phyloP scores from a whole-genome alignment of 2,113 vertebrate genomes.

The Eulemur macaco region DNA sequence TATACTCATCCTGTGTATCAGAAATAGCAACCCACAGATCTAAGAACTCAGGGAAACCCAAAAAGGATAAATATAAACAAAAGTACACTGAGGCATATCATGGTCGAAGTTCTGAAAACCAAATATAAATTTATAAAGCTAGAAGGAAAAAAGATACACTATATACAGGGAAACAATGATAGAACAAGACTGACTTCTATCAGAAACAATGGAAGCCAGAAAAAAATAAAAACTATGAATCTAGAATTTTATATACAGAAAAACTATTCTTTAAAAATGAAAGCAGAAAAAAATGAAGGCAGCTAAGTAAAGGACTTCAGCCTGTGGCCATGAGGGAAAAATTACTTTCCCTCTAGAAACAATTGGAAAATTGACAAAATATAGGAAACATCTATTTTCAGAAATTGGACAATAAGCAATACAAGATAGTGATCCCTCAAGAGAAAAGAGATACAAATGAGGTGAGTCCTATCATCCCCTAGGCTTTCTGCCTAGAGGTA shows the following conservation, averaged over 20 bases:
- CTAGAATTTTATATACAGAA: slow-evolving; percentile 1
- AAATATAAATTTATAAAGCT: slow-evolving; percentile 22
- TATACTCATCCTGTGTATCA: background rate
- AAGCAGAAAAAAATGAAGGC: background rate
- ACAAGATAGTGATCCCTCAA: background rate
- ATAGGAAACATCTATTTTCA: slow-evolving; percentile 4
- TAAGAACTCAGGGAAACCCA: background rate
- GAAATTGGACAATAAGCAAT: background rate
- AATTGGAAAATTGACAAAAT: slow-evolving; percentile 23
- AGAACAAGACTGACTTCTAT: background rate
- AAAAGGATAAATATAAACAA: slow-evolving; percentile 1
- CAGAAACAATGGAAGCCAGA: background rate
- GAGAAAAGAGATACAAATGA: slow-evolving; percentile 5
- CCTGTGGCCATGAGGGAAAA: background rate
- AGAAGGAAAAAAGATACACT: background rate
- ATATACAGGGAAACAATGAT: background rate
- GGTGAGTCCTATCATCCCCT: background rate
- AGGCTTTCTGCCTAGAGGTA: background rate
- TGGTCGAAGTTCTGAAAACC: background rate
- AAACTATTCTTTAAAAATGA: background rate
- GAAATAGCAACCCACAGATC: background rate
- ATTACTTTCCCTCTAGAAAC: slow-evolving; percentile 20
- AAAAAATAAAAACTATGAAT: background rate
- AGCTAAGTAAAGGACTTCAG: background rate
- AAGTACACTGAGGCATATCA: background rate